A percentile compares a stretch with the other conserved stretches of the same genome.
These are phyloP conservation scores for Mesocentrotus franciscanus DNA, from an alignment of 53 echinoderm and acorn worm species.

Conservation along the genomic window DNA sequence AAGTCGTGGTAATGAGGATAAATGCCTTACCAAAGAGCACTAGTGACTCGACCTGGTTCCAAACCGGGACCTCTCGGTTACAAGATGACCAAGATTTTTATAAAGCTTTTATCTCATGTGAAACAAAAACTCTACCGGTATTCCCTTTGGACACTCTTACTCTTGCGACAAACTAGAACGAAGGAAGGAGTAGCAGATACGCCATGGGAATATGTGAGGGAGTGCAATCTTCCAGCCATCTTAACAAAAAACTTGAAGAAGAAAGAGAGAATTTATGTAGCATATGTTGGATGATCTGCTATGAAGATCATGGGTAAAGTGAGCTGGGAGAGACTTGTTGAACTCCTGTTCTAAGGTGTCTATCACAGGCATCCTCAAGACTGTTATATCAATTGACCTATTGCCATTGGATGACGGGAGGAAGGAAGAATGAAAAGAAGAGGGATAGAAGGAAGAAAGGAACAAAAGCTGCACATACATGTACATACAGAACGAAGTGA, in stretches of 20 bases:
- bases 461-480: neutral
- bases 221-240: neutral
- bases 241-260: neutral
- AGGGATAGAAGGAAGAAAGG: neutral
- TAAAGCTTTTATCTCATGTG: neutral
- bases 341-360: neutral
- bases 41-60: too few relatives aligned
- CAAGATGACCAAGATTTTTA: neutral
- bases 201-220: slow-evolving; percentile 5
- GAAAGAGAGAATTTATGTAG: neutral
- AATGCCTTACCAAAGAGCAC: too few relatives aligned
- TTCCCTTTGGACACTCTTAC: neutral
- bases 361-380: neutral
- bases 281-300: neutral
- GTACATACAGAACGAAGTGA: neutral
- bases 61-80: too few relatives aligned
- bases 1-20: too few relatives aligned
- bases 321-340: slow-evolving; percentile 7
- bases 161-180: neutral
- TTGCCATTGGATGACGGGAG: neutral
- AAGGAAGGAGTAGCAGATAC: neutral
- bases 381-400: slow-evolving; percentile 22
- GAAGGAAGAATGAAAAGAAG: neutral
- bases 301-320: neutral
- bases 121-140: neutral